phyloP scores from a whole-genome alignment of 2,113 vertebrate species.

The Ophiodon elongatus region DNA sequence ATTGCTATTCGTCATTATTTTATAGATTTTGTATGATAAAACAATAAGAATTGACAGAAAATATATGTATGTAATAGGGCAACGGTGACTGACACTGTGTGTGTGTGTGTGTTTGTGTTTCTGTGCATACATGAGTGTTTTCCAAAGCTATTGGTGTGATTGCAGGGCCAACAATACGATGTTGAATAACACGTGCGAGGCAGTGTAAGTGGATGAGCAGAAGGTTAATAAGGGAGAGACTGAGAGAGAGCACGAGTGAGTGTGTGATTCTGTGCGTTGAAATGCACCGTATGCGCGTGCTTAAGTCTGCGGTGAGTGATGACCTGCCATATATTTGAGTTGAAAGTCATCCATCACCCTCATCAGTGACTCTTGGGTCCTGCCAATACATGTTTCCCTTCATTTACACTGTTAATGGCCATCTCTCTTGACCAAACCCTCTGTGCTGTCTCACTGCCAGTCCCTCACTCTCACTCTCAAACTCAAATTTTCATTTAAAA shows the following conservation, averaged over 20 bases:
- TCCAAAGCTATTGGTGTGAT: slow-evolving; percentile 26
- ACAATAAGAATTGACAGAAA: slow-evolving; percentile 9
- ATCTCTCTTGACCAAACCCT: slow-evolving; percentile 52
- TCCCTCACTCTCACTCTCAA: neutral
- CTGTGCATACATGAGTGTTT: slow-evolving; percentile 13
- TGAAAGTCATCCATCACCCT: slow-evolving; percentile 77
- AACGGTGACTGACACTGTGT: neutral
- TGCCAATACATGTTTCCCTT: slow-evolving; percentile 74
- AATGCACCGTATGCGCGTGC: slow-evolving; percentile 34
- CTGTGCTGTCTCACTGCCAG: slow-evolving; percentile 18
- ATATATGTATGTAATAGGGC: slow-evolving; percentile 42
- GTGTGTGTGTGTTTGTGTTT: slow-evolving; percentile 32
- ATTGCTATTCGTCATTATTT: neutral
- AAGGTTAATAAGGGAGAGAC: slow-evolving; percentile 67
- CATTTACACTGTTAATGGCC: slow-evolving; percentile 77
- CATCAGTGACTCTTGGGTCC: slow-evolving; percentile 71
- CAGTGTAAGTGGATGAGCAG: slow-evolving; percentile 40
- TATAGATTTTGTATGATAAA: neutral
- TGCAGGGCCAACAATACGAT: slow-evolving; percentile 25
- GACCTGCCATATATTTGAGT: slow-evolving; percentile 68
- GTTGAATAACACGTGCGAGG: slow-evolving; percentile 28
- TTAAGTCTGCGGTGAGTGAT: slow-evolving; percentile 69
- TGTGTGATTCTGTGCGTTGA: slow-evolving; percentile 32
- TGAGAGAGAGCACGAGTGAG: slow-evolving; percentile 32
- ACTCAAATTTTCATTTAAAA: slow-evolving; percentile 4